Evolutionary conservation across 2,888 invertebrate genomes (phyloP).

Genomic region (Lycocerus yunnanus): DNA sequence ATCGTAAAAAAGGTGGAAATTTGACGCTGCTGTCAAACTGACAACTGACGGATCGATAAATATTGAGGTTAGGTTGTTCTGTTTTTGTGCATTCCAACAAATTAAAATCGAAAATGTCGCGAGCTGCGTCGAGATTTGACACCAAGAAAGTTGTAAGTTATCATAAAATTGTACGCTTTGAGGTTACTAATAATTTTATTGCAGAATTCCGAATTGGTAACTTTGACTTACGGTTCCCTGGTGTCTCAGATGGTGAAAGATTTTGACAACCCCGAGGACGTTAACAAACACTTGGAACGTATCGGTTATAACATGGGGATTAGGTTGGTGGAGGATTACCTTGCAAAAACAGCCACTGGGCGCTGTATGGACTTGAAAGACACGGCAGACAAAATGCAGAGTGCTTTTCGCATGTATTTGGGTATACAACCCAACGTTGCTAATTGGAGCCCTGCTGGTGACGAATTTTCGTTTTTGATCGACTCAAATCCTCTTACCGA

Average conservation of each 20-base stretch:
- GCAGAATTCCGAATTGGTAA: conserved; percentile 94
- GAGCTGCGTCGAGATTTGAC: conserved; percentile 72
- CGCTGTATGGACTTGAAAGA: conserved; percentile 95
- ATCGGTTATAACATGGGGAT: conserved; percentile 99
- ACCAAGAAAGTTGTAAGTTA: conserved; percentile 76
- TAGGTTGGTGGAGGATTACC: conserved; percentile 94
- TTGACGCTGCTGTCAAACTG: not conserved
- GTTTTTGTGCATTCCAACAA: not conserved
- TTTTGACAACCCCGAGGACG: conserved; percentile 95
- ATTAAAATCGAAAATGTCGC: conserved; percentile 61
- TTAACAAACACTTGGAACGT: conserved; percentile 93
- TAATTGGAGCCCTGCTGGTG: conserved; percentile 92
- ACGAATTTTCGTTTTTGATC: conserved; percentile 95
- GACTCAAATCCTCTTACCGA: conserved; percentile 96
- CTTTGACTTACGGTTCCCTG: conserved; percentile 96
- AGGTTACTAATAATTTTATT: conserved; percentile 41
- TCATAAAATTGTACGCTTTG: not conserved
- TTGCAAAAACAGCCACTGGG: conserved; percentile 87
- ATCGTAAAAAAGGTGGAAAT: not conserved
- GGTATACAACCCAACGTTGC: conserved; percentile 92
- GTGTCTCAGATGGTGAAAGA: conserved; percentile 97
- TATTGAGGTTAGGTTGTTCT: not conserved
- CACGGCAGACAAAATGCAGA: conserved; percentile 93
- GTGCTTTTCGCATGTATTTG: conserved; percentile 80
- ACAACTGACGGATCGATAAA: not conserved